These are phyloP conservation scores for Hylia prasina DNA, from an alignment of 2,113 vertebrate species.

Conservation along the genomic window DNA sequence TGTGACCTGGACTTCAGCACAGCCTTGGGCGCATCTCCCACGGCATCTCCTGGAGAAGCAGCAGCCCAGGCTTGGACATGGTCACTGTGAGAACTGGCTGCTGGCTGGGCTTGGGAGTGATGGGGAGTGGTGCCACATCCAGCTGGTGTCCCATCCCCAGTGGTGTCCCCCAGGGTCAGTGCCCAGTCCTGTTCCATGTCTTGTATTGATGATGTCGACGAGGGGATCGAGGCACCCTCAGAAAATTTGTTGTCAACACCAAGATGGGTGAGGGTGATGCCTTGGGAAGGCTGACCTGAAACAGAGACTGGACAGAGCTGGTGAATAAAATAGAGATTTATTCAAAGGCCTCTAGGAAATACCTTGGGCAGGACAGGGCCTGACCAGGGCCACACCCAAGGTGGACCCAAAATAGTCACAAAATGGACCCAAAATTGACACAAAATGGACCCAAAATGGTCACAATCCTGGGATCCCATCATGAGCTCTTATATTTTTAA, in stretches of 20 bases:
- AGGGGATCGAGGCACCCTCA: background rate
- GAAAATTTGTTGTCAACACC: accelerated
- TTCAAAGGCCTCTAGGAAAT: background rate
- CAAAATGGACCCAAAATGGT: background rate
- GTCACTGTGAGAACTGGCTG: background rate
- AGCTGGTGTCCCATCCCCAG: background rate
- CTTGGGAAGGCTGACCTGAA: background rate
- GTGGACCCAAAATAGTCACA: background rate
- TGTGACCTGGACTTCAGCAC: background rate
- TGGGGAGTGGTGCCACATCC: background rate
- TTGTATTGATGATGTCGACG: accelerated
- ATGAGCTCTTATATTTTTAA: background rate
- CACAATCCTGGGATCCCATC: too few relatives aligned
- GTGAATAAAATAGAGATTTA: background rate
- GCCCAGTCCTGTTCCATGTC: background rate
- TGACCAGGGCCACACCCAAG: background rate
- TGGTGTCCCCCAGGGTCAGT: background rate
- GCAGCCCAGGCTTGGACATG: background rate
- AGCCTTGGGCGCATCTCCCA: background rate
- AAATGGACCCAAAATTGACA: background rate
- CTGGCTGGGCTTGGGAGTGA: accelerated
- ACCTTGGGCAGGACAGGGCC: background rate
- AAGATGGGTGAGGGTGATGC: background rate
- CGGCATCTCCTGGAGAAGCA: background rate
- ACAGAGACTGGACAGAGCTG: background rate